Percentiles rank a stretch among this genome's conserved stretches.
Evolutionary conservation across 2,888 invertebrate genomes (phyloP).

Genomic region (Dicyrtomina minuta): DNA sequence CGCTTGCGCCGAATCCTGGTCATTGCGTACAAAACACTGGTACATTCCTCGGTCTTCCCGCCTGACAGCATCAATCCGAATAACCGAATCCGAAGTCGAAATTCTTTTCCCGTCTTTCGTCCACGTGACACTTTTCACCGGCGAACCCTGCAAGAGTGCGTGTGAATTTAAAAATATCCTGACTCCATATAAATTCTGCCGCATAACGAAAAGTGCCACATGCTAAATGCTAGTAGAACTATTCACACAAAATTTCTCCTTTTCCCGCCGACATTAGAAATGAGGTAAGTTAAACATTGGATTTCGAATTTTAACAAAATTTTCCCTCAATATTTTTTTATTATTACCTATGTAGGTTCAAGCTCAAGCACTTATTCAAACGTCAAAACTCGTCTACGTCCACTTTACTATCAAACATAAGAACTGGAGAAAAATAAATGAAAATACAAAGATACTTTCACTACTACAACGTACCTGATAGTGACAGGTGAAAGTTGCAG

Average conservation of each 20-base stretch:
- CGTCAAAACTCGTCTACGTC: no score
- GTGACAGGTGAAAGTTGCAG: constrained; percentile 88
- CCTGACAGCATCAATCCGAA: constrained; percentile 85
- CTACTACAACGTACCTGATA: constrained; percentile 55
- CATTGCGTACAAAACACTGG: constrained; percentile 87
- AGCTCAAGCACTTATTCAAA: no score
- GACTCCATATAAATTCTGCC: constrained; percentile 4
- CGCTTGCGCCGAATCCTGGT: constrained; percentile 85
- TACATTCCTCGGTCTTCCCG: constrained; percentile 97
- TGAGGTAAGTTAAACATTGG: no score
- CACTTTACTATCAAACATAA: no score
- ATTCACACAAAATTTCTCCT: neutral
- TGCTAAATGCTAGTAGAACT: no score
- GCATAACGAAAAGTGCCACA: no score
- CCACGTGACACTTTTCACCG: constrained; percentile 88
- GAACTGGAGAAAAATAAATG: no score
- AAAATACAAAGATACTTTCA: neutral
- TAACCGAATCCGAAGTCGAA: constrained; percentile 74
- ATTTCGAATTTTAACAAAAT: no score
- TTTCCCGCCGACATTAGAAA: neutral
- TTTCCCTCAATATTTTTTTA: no score
- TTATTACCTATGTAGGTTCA: no score
- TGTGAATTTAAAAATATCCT: neutral
- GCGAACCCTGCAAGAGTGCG: constrained; percentile 68
- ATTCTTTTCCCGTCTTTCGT: constrained; percentile 86